Evolutionary conservation across 2,888 invertebrate species (phyloP), one percentile per base, ranked within the genome.

Genomic region (Bombylius major): DNA sequence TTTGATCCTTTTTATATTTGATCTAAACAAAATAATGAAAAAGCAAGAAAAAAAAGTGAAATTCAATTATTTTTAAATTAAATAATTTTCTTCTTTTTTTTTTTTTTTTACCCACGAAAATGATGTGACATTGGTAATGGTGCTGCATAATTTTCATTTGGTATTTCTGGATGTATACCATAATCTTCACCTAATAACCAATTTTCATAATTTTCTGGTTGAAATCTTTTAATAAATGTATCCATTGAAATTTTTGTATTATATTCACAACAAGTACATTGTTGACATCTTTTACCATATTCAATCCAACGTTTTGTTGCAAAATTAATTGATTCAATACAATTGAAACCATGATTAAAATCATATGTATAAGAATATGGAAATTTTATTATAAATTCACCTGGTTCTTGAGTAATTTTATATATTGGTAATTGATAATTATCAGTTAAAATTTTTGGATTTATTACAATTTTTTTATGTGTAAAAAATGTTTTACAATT

Each of bases 181-280:
- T 88, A 79, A 69, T 97, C 96, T 61, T 84, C 82, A 0, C 97
- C 97, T 63, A 82, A 82, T 53, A 92, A 74, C 98, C 98, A 98
- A 39, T 87, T 76, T 9, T 90, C 86, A 67, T 91, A 94, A 63
- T 83, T 77, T 42, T 86, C 86, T 0, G 87, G 86, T 67, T 88
- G 88, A 65, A 89, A 89, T 7, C 89, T 77, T 69, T 87, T 87
- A 1, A 97, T 93, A 76, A 95, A 97, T 1, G 89, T 87, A 65
- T 94, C 93, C 95, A 96, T 95, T n/a, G 89, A 88, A 59, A 96
- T 95, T 70, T 91, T 91, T 0, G 95, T 95, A 82, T 88, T 89
- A 68, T 94, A 93, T 64, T 50, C 48, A 11, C 53, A 32, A 53
- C 62, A 62, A 33, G 34, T 82, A 66, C 90, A 90, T 63, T 87